These are phyloP conservation scores for Nipponia nippon DNA, from an alignment of 2,113 vertebrate genomes.

Conservation along the genomic window DNA sequence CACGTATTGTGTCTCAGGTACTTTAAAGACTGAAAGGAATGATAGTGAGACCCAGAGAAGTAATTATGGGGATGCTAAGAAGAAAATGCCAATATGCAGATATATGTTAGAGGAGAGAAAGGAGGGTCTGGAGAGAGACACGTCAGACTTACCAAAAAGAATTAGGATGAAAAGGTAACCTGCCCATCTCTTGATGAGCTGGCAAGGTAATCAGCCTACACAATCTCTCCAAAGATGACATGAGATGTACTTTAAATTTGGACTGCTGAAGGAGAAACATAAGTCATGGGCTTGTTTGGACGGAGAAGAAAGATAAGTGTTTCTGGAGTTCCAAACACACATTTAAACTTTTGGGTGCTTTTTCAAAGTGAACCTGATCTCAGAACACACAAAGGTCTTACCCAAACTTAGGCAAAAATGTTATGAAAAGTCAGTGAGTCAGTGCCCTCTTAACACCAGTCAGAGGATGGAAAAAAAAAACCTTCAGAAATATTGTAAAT, in stretches of 20 bases:
- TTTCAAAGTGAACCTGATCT: neutral
- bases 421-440: neutral
- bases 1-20: neutral
- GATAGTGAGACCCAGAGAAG: neutral
- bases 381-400: neutral
- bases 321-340: neutral
- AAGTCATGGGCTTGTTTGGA: neutral
- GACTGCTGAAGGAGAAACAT: neutral
- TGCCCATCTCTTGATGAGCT: neutral
- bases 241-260: neutral
- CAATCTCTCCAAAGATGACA: neutral
- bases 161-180: neutral
- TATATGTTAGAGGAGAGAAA: neutral
- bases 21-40: neutral
- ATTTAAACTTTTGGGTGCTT: neutral
- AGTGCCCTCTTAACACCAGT: neutral
- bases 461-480: neutral
- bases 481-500: neutral
- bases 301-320: neutral
- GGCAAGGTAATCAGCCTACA: neutral
- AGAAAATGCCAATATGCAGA: neutral
- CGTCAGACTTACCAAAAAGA: neutral
- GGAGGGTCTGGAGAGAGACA: neutral
- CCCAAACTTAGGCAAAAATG: neutral
- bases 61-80: neutral